Percentiles rank a stretch among this genome's conserved stretches.
These are phyloP conservation scores for Cyclura pinguis DNA, from an alignment of 2,797 vertebrate genomes.

Conservation along the genomic window DNA sequence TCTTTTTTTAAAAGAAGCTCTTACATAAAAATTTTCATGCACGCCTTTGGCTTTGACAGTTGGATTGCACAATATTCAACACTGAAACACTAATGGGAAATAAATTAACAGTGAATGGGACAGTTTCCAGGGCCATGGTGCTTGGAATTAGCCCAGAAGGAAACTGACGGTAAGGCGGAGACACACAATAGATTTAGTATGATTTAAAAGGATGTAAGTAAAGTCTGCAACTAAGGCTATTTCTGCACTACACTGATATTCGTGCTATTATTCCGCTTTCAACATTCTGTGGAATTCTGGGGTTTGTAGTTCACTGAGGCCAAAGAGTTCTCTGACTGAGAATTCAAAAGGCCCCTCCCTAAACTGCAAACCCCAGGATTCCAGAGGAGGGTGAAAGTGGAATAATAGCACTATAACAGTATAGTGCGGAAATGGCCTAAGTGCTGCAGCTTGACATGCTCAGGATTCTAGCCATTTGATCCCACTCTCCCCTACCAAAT, in stretches of 20 bases:
- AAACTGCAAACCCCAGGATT: no score
- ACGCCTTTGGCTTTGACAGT: conserved; percentile 21
- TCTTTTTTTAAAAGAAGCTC: conserved; percentile 26
- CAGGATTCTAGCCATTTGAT: not conserved
- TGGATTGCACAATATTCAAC: not conserved
- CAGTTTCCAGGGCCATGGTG: not conserved
- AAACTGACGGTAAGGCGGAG: conserved; percentile 19
- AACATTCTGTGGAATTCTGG: no score
- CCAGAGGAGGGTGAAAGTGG: no score
- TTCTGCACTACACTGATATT: no score
- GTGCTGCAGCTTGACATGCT: not conserved
- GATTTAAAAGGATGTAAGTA: conserved; percentile 11
- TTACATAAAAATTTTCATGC: conserved; percentile 53
- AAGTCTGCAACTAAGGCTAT: not conserved
- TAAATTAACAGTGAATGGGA: not conserved
- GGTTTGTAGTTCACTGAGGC: no score
- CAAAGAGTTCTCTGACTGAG: no score
- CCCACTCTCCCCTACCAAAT: not conserved
- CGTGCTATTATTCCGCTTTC: no score
- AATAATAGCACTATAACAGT: no score
- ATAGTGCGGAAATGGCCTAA: no score
- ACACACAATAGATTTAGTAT: conserved; percentile 29
- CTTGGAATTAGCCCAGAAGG: conserved; percentile 14
- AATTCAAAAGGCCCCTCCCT: no score
- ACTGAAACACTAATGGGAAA: not conserved